Conservation (phyloP, 2,113 vertebrate species). For the Perccottus glenii region DNA sequence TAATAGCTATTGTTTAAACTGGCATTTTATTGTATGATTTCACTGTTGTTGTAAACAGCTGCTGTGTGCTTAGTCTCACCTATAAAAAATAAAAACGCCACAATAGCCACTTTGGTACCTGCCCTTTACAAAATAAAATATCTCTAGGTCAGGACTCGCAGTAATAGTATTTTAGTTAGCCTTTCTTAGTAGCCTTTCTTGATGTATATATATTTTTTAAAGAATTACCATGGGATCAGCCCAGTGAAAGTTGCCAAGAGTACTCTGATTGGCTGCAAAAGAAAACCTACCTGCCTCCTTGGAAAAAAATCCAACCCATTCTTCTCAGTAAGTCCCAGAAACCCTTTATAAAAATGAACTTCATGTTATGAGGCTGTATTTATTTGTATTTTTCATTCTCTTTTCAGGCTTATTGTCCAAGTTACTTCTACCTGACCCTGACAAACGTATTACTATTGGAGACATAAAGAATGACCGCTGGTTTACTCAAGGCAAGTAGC, state of each 20-base stretch:
- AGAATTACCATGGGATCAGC: slow-evolving; percentile 98
- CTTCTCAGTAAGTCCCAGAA: slow-evolving; percentile 68
- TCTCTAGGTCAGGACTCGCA: too few relatives aligned
- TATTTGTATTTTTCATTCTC: background rate
- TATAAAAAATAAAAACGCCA: background rate
- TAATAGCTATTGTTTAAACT: too few relatives aligned
- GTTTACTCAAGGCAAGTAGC: slow-evolving; percentile 77
- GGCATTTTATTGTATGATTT: too few relatives aligned
- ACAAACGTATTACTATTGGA: slow-evolving; percentile 81
- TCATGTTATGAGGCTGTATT: background rate
- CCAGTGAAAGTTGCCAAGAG: slow-evolving; percentile 91
- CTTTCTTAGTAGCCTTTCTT: too few relatives aligned
- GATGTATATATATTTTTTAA: slow-evolving; percentile 17
- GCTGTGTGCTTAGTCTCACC: too few relatives aligned
- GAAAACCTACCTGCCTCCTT: slow-evolving; percentile 91
- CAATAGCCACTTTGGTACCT: too few relatives aligned
- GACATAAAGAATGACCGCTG: slow-evolving; percentile 93
- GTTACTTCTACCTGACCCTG: slow-evolving; percentile 84
- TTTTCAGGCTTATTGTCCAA: slow-evolving; percentile 88
- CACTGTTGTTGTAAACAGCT: too few relatives aligned
- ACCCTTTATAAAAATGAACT: background rate
- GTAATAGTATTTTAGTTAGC: too few relatives aligned
- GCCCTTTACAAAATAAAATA: too few relatives aligned
- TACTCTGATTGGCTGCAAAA: slow-evolving; percentile 94
- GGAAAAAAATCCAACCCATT: slow-evolving; percentile 93